Evolutionary conservation across 2,797 vertebrate genomes (phyloP).

Genomic region (Bovichtus diacanthus): DNA sequence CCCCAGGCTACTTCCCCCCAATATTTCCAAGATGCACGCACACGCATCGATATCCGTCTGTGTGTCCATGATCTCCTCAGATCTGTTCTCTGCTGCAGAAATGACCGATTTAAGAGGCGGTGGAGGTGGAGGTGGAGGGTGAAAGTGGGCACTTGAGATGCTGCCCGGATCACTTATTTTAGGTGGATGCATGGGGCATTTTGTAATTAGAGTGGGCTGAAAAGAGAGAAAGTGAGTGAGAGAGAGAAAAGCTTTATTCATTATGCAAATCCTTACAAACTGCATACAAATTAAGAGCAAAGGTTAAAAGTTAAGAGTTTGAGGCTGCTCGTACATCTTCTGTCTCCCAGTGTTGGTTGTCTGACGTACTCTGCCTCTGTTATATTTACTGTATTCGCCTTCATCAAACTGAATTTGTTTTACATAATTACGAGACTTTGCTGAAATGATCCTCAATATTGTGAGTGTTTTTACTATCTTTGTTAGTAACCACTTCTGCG

Average conservation of each 20-base stretch:
- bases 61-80: neutral
- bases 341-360: no score
- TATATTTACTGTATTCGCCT: neutral
- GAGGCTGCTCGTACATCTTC: no score
- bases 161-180: conserved; percentile 30
- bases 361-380: no score
- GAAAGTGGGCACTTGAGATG: conserved; percentile 45
- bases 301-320: conserved; percentile 14
- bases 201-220: conserved; percentile 41
- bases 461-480: no score
- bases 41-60: neutral
- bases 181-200: conserved; percentile 30
- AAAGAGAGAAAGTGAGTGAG: conserved; percentile 15
- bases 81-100: conserved; percentile 6
- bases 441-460: no score
- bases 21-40: neutral
- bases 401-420: neutral
- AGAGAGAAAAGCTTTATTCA: conserved; percentile 2
- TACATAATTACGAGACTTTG: neutral
- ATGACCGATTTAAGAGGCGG: conserved; percentile 14
- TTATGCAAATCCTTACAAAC: conserved; percentile 20
- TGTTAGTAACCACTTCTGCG: no score
- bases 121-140: conserved; percentile 40
- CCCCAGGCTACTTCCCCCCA: conserved; percentile 7
- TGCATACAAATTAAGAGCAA: conserved; percentile 12